Percentiles rank a stretch among this genome's conserved stretches.
Evolutionary conservation across 2,113 vertebrate species (phyloP).

Genomic region (Chionodraco myersi): DNA sequence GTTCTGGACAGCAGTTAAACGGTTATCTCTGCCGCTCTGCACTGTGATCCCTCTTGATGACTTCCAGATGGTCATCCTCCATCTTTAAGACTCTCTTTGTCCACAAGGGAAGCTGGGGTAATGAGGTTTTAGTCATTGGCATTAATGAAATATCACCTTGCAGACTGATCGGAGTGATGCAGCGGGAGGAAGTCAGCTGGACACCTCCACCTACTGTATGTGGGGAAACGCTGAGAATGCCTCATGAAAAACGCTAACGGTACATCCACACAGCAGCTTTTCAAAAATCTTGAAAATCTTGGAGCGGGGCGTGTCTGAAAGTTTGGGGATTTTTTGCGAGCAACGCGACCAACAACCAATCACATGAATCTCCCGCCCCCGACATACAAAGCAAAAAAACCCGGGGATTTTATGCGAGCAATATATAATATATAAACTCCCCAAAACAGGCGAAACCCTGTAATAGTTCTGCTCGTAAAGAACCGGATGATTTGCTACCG

Average conservation of each 20-base stretch:
- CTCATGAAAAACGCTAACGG: background rate
- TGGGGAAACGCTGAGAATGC: background rate
- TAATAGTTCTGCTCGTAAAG: no score
- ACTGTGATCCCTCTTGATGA: slow-evolving; percentile 62
- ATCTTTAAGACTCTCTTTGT: slow-evolving; percentile 70
- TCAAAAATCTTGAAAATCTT: no score
- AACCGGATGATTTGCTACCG: no score
- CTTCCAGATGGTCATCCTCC: slow-evolving; percentile 76
- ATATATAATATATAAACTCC: no score
- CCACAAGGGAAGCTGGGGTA: slow-evolving; percentile 65
- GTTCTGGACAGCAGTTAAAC: slow-evolving; percentile 61
- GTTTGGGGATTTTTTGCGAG: no score
- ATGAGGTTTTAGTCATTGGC: slow-evolving; percentile 67
- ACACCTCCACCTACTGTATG: slow-evolving; percentile 9
- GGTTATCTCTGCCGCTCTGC: slow-evolving; percentile 56
- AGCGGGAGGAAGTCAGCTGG: background rate
- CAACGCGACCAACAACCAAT: no score
- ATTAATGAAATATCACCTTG: slow-evolving; percentile 60
- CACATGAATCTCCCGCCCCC: no score
- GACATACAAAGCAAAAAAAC: no score
- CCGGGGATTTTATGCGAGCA: no score
- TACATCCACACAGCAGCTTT: no score
- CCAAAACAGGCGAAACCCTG: no score
- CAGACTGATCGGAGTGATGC: slow-evolving; percentile 6
- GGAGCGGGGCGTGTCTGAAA: no score